A percentile compares a stretch with the other conserved stretches of the same genome.
These are phyloP conservation scores for Myiothlypis chrysogaster DNA, from an alignment of 2,797 vertebrate species.

Conservation along the genomic window DNA sequence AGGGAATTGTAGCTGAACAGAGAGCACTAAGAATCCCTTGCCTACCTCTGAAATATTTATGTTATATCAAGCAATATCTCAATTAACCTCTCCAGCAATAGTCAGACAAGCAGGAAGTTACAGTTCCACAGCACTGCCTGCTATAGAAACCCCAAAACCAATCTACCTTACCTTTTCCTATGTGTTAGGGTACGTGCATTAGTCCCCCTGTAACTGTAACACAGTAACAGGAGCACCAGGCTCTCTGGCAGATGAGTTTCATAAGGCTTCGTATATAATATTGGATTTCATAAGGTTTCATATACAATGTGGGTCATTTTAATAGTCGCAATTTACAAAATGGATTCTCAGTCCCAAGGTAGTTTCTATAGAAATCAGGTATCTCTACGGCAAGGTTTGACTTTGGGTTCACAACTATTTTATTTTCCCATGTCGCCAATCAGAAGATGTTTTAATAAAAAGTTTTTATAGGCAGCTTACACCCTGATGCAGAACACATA, in stretches of 20 bases:
- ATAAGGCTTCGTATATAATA: not conserved
- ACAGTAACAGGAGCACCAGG: not conserved
- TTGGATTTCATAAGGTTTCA: not conserved
- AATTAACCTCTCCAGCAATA: not conserved
- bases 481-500: not conserved
- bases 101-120: not conserved
- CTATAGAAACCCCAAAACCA: not conserved
- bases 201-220: not conserved
- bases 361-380: not conserved
- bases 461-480: not conserved
- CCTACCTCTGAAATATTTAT: not conserved
- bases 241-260: not conserved
- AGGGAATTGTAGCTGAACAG: slow-evolving; percentile 1
- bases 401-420: not conserved
- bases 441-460: not conserved
- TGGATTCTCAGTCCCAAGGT: not conserved
- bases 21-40: not conserved
- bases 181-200: not conserved
- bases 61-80: not conserved
- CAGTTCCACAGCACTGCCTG: not conserved
- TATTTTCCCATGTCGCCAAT: not conserved
- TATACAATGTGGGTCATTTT: not conserved
- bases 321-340: not conserved
- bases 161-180: not conserved
- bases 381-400: not conserved